Evolutionary conservation across 2,113 vertebrate species (phyloP), one percentile per base, ranked within the genome.

Genomic region (Craseonycteris thonglongyai): DNA sequence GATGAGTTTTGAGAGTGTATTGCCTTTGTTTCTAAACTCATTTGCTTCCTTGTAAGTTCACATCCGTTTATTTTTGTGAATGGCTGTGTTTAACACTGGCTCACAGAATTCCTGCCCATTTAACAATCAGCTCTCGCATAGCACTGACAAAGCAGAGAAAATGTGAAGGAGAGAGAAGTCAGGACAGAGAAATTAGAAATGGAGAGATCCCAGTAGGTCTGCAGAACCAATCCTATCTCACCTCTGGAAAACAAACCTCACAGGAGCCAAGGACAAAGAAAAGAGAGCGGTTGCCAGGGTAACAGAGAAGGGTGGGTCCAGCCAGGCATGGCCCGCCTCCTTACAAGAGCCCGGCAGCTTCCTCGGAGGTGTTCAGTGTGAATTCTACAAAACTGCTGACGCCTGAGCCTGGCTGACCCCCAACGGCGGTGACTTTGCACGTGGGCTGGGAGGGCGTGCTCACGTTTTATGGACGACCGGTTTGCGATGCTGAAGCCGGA

Each of bases 381-480:
- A 83, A 28, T 38, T n/a, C 40, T 0, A 69, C 24, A 54, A 69
- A 14, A 38, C 0, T n/a, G 21, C 22, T 0, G 0, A 30, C 51
- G 30, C 10, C 35, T 10, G 40, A 21, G 19, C 30, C 1, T 12
- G 33, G 47, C 38, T 22, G 56, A 28, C 40, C 79, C 26, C 33
- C 26, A 61, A 18, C 2, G 28, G 35, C 0, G 47, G 63, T 24
- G 40, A 30, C 22, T 75, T 24, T 40, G 59, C 1, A 19, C 5
- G 45, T 0, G 1, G 38, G 88, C 26, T 56, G 22, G 59, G 6
- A 3, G 4, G 2, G 10, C 0, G 4, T 66, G 33, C 84, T 98
- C 96, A 99, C 99, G 98, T 97, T 92, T 98, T 74, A 99, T 99
- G 51, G 98, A 97, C 5, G 98, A 93, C n/a, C 98, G 98, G 51